Evolutionary conservation across 2,113 vertebrate species (phyloP), one percentile per base, ranked within the genome.

Genomic region (Saccopteryx leptura): DNA sequence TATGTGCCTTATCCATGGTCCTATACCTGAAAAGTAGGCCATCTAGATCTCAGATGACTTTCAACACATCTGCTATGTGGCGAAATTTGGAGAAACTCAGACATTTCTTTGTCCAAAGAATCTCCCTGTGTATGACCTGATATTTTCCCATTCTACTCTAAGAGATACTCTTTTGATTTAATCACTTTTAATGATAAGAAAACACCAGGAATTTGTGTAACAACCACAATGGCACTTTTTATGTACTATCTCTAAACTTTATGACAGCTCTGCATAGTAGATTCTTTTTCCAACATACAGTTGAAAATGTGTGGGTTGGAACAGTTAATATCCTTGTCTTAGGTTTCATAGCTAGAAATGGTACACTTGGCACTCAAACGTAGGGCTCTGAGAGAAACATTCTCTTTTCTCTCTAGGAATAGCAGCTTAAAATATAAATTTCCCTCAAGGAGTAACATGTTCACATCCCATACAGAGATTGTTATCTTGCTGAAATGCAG

Each of bases 341-440:
- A 60, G 39, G 31, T 48, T 15, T 26, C 39, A 28, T 4, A 9
- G 23, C 8, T 92, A 74, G 81, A 74, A 78, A 93, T 28, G 17
- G 26, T n/a, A 26, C 4, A 9, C 10, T 46, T 65, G 9, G 26
- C 13, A 28, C 26, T 65, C 7, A 5, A 95, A 75, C 28, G 19
- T 7, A 58, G 24, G 24, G 9, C 15, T 93, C 76, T 5, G 9
- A 56, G 17, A 58, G 61, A 17, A 89, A 31, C 17, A 54, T 81
- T 69, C 26, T 65, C 75, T 74, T 71, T 89, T 82, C 58, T 48
- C 10, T 95, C 75, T 54, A n/a, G 56, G 31, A 91, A 71, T 56
- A 54, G 65, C 21, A 74, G 19, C 48, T 91, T 1, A 46, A 81
- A 86, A 89, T 88, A 60, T 50, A 92, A 85, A 90, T 86, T 74